Conservation (phyloP, 2,888 invertebrate genomes). For the Melanostoma mellinum region DNA sequence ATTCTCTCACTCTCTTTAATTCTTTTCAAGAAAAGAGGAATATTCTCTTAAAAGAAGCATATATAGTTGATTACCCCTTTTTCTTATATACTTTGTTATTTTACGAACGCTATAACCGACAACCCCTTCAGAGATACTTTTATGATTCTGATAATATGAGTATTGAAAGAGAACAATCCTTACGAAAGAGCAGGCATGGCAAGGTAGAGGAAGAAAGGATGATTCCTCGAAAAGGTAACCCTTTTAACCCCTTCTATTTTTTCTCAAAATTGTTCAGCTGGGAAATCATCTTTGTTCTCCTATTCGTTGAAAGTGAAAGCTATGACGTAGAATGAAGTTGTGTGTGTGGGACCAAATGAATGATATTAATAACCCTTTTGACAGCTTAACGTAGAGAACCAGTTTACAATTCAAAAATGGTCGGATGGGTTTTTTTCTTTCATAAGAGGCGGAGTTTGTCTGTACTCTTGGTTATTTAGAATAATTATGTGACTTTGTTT, state of each 20-base stretch:
- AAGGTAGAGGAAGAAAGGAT: background rate
- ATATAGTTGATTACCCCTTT: slow-evolving; percentile 41
- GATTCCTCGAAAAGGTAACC: slow-evolving; percentile 21
- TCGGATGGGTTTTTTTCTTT: slow-evolving; percentile 11
- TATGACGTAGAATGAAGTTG: background rate
- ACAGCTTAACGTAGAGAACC: background rate
- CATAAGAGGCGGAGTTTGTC: slow-evolving; percentile 1
- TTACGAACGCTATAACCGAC: slow-evolving; percentile 17
- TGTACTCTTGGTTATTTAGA: too few relatives aligned
- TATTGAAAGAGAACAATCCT: slow-evolving; percentile 35
- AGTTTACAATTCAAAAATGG: background rate
- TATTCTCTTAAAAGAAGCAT: slow-evolving; percentile 46
- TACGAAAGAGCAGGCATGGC: slow-evolving; percentile 32
- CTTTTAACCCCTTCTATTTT: slow-evolving; percentile 39
- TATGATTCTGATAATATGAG: background rate
- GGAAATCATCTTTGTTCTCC: background rate
- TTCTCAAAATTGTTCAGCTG: background rate
- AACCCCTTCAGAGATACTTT: slow-evolving; percentile 16
- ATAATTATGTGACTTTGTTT: too few relatives aligned
- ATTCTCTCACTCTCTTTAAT: slow-evolving; percentile 31
- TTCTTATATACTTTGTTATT: slow-evolving; percentile 16
- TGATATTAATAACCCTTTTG: background rate
- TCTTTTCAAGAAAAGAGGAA: background rate
- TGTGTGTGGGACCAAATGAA: background rate
- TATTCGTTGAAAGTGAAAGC: slow-evolving; percentile 62